Evolutionary conservation across 2,888 invertebrate species (phyloP).

Genomic region (Netelia inedita): DNA sequence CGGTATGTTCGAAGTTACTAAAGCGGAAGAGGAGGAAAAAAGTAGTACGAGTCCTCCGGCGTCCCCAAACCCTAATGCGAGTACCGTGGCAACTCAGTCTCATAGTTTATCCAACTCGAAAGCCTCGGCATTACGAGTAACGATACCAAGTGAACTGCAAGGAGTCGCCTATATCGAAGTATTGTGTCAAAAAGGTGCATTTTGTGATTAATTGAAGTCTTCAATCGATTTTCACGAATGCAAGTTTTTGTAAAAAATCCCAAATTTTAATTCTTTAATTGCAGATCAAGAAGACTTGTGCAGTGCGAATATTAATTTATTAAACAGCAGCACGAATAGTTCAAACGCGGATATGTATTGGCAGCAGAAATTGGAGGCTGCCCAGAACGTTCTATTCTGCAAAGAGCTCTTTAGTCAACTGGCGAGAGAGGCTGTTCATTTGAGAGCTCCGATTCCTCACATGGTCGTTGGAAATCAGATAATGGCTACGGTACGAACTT

Average conservation of each 20-base stretch:
- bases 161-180: slow-evolving; percentile 99
- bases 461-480: slow-evolving; percentile 99
- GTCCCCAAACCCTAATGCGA: slow-evolving; percentile 86
- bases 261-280: slow-evolving; percentile 58
- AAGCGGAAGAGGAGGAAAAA: slow-evolving; percentile 93
- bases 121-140: slow-evolving; percentile 93
- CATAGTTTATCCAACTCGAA: slow-evolving; percentile 86
- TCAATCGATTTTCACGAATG: background rate
- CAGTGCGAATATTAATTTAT: slow-evolving; percentile 92
- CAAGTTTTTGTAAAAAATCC: background rate
- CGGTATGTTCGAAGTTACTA: slow-evolving; percentile 98
- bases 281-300: slow-evolving; percentile 96
- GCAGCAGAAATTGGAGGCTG: slow-evolving; percentile 98
- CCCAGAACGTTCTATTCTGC: slow-evolving; percentile 98
- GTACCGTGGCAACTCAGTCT: slow-evolving; percentile 83
- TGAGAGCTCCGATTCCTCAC: slow-evolving; percentile 97
- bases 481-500: slow-evolving; percentile 92
- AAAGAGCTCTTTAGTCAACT: slow-evolving; percentile 98
- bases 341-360: slow-evolving; percentile 93
- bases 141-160: slow-evolving; percentile 97
- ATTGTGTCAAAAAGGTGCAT: slow-evolving; percentile 94
- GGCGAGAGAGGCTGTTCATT: slow-evolving; percentile 97
- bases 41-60: slow-evolving; percentile 86
- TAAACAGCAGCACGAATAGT: slow-evolving; percentile 91
- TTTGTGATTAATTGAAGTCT: slow-evolving; percentile 3